A percentile compares a stretch with the other conserved stretches of the same genome.
phyloP scores from a whole-genome alignment of 2,113 vertebrate species.

The Oreochromis spilurus region DNA sequence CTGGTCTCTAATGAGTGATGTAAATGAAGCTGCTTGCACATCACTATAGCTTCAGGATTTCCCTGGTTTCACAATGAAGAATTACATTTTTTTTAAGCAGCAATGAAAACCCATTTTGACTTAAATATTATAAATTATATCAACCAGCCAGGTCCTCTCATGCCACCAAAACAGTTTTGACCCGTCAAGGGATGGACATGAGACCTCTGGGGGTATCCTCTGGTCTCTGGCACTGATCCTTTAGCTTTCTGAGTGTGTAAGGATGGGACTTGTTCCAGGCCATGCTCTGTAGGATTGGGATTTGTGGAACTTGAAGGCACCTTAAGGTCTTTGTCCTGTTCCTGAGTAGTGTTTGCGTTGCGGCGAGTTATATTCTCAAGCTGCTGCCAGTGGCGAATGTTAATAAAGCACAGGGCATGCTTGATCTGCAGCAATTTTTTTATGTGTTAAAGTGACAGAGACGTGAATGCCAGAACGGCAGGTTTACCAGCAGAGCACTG shows the following conservation, averaged over 20 bases:
- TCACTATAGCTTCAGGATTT: not conserved
- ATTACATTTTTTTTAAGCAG: not conserved
- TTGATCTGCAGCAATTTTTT: not conserved
- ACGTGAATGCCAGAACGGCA: rapidly evolving
- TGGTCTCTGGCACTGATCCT: not conserved
- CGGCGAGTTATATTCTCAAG: not conserved
- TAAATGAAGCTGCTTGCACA: not conserved
- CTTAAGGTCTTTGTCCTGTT: not conserved
- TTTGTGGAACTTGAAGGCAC: not conserved
- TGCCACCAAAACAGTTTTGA: not conserved
- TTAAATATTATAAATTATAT: not conserved
- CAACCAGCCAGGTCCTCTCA: not conserved
- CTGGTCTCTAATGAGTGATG: slow-evolving; percentile 16
- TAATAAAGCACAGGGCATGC: not conserved
- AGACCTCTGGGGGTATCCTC: not conserved
- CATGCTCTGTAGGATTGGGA: not conserved
- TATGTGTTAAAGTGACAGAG: not conserved
- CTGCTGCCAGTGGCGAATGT: not conserved
- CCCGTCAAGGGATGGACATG: not conserved
- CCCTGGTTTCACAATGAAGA: not conserved
- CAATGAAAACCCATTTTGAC: not conserved
- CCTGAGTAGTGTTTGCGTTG: not conserved
- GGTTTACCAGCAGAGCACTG: not conserved
- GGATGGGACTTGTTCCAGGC: not conserved
- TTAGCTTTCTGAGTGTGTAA: not conserved